phyloP scores from a whole-genome alignment of 1,140 invertebrate genomes.

The Drosophila serrata region DNA sequence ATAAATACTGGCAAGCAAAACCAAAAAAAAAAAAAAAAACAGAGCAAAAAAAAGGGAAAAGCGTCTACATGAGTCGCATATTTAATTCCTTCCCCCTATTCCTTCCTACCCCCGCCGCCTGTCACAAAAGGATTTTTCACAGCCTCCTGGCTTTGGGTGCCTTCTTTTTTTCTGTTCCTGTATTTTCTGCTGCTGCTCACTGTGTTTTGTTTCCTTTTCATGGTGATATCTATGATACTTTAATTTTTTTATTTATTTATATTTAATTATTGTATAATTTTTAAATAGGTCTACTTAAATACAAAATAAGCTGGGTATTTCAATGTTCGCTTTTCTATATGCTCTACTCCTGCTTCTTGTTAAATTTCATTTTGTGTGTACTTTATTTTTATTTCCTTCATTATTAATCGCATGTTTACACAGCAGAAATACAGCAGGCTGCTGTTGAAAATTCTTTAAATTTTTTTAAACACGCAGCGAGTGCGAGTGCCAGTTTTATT shows the following conservation, averaged over 20 bases:
- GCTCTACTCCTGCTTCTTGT: conserved; percentile 11
- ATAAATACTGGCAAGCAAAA: conserved; percentile 55
- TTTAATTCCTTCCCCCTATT: conserved; percentile 60
- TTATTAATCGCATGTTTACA: conserved; percentile 81
- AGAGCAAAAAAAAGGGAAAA: conserved; percentile 16
- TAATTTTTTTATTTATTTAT: not conserved
- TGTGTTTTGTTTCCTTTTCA: conserved; percentile 4
- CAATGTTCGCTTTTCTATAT: not conserved
- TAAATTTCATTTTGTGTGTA: conserved; percentile 73
- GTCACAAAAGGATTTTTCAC: conserved; percentile 76
- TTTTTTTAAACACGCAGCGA: conserved; percentile 56
- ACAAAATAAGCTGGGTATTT: not conserved
- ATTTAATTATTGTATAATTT: not conserved
- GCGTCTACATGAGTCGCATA: conserved; percentile 77
- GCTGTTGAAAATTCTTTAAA: conserved; percentile 62
- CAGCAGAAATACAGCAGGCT: conserved; percentile 60
- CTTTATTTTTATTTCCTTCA: conserved; percentile 78
- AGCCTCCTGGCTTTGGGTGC: conserved; percentile 38
- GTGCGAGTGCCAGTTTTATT: conserved; percentile 14
- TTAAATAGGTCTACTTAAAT: not conserved
- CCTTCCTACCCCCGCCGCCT: not conserved
- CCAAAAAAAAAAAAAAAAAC: conserved; percentile 20
- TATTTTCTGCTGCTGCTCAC: conserved; percentile 17
- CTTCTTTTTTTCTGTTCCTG: conserved; percentile 33
- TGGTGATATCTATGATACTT: no score